Percentiles rank a stretch among this genome's conserved stretches.
Conservation (phyloP, 2,113 vertebrate species). For the Egretta garzetta region DNA sequence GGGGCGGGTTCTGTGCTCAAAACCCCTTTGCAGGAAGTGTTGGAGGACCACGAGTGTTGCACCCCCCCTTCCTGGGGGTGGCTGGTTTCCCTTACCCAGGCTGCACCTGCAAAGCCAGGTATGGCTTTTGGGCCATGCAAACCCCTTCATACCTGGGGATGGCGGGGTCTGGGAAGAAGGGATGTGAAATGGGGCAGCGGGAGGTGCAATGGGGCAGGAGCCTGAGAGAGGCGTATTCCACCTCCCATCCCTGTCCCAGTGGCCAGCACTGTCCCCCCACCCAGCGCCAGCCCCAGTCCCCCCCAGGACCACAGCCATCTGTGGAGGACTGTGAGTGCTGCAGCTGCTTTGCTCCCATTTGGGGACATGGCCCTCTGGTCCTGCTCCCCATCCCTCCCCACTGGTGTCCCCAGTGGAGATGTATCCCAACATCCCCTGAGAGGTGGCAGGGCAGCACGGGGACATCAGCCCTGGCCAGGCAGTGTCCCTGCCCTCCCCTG, state of each 20-base stretch:
- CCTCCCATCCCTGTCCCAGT: no score
- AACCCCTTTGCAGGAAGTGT: neutral
- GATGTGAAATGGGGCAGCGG: neutral
- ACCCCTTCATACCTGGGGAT: neutral
- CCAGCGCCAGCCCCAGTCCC: neutral
- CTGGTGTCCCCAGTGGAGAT: neutral
- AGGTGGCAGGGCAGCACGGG: neutral
- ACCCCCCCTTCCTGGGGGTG: neutral
- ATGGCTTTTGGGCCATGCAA: neutral
- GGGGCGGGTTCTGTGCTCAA: neutral
- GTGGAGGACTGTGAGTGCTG: fast-evolving
- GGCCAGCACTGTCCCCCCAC: neutral
- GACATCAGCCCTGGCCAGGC: neutral
- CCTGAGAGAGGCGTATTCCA: neutral
- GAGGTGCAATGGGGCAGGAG: neutral
- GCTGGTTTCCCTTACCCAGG: neutral
- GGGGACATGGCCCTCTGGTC: neutral
- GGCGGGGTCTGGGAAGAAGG: neutral
- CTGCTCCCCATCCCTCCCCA: neutral
- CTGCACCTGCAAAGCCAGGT: neutral
- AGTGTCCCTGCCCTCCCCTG: neutral
- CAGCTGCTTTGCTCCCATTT: neutral
- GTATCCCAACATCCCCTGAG: no score
- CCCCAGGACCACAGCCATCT: neutral
- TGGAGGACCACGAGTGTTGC: neutral